Conservation (phyloP, 2,113 vertebrate species). For the Pyxicephalus adspersus region DNA sequence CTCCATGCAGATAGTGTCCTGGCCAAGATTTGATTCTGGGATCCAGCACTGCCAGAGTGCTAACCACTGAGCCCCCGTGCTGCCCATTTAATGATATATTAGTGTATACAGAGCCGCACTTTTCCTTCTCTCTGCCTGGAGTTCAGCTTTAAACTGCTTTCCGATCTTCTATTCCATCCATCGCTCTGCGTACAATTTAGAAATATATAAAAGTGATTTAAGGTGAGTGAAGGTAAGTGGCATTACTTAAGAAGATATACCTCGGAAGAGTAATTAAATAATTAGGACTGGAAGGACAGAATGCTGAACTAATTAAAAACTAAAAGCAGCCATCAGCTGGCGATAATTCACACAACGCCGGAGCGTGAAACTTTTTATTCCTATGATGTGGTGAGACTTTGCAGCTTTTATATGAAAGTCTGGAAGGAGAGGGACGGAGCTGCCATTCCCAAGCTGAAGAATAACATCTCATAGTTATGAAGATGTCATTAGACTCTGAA, state of each 20-base stretch:
- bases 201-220: not conserved
- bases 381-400: not conserved
- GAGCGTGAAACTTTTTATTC: not conserved
- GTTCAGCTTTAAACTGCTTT: too few relatives aligned
- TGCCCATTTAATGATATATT: too few relatives aligned
- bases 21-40: too few relatives aligned
- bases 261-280: slow-evolving; percentile 15
- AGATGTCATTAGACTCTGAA: too few relatives aligned
- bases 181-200: not conserved
- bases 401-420: not conserved
- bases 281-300: slow-evolving; percentile 28
- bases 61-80: too few relatives aligned
- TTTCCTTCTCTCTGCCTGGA: too few relatives aligned
- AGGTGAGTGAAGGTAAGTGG: slow-evolving; percentile 4
- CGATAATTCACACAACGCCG: slow-evolving; percentile 26
- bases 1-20: too few relatives aligned
- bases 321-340: slow-evolving; percentile 31
- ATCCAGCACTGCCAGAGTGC: too few relatives aligned
- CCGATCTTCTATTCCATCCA: too few relatives aligned
- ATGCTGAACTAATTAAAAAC: slow-evolving; percentile 39
- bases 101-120: too few relatives aligned
- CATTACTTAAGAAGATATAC: slow-evolving; percentile 7
- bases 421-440: not conserved
- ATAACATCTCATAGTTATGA: too few relatives aligned
- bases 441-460: too few relatives aligned